phyloP scores from a whole-genome alignment of 2,888 invertebrate species.

The Metacarcinus magister region DNA sequence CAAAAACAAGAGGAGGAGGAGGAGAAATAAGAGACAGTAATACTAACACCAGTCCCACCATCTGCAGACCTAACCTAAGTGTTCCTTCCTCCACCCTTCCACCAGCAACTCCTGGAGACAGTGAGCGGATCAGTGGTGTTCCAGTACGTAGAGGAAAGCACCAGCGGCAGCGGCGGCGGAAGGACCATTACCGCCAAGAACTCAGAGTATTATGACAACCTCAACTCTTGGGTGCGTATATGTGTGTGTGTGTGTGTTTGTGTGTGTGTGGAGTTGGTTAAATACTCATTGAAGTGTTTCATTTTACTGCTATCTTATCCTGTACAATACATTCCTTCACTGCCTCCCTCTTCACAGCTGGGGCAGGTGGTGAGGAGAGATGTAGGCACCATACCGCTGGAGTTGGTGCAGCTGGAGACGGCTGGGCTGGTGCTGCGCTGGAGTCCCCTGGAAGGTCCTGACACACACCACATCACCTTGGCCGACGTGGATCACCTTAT shows the following conservation, averaged over 20 bases:
- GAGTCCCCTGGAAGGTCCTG: constrained; percentile 81
- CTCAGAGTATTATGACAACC: constrained; percentile 82
- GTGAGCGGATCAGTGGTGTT: constrained; percentile 82
- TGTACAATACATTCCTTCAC: background rate
- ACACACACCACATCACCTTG: constrained; percentile 80
- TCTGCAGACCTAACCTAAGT: background rate
- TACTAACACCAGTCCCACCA: background rate
- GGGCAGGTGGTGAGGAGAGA: constrained; percentile 82
- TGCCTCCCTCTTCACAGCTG: constrained; percentile 71
- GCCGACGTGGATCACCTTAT: constrained; percentile 80
- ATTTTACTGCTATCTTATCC: background rate
- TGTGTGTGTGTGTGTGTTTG: background rate
- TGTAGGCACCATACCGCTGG: constrained; percentile 81
- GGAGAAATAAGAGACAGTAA: background rate
- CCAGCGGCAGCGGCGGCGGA: constrained; percentile 52
- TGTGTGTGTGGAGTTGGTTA: background rate
- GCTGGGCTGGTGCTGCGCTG: constrained; percentile 82
- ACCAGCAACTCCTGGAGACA: constrained; percentile 82
- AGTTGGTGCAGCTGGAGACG: constrained; percentile 81
- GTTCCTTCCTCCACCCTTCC: background rate
- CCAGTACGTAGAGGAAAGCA: constrained; percentile 82
- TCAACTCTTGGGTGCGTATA: constrained; percentile 82
- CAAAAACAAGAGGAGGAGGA: background rate
- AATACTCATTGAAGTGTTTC: no score
- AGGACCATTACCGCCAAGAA: constrained; percentile 62